Conservation (phyloP, 2,888 invertebrate genomes). For the Drosophila aldrichi region DNA sequence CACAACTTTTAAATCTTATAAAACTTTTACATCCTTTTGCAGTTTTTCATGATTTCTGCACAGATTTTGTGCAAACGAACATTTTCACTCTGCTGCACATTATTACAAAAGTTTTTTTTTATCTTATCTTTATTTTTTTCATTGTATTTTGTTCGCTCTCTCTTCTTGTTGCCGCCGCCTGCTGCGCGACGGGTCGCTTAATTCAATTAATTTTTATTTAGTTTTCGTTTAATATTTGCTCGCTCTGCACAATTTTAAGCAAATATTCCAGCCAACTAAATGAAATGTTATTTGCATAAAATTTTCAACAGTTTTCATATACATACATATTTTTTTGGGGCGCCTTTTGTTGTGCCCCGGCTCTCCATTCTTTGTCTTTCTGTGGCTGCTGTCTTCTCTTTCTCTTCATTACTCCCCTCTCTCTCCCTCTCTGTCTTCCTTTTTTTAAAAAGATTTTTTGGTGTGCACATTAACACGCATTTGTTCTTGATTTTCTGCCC, state of each 20-base stretch:
- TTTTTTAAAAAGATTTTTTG: slow-evolving; percentile 22
- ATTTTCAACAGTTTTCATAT: slow-evolving; percentile 50
- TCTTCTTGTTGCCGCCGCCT: slow-evolving; percentile 3
- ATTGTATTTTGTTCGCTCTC: slow-evolving; percentile 15
- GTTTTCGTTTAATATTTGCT: slow-evolving; percentile 76
- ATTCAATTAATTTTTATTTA: slow-evolving; percentile 80
- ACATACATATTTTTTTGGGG: slow-evolving; percentile 14
- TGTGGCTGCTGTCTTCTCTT: slow-evolving; percentile 13
- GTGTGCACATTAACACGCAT: slow-evolving; percentile 71
- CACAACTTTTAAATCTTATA: slow-evolving; percentile 60
- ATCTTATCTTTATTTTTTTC: slow-evolving; percentile 20
- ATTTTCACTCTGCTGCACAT: slow-evolving; percentile 62
- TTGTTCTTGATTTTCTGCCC: slow-evolving; percentile 51
- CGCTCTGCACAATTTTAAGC: slow-evolving; percentile 72
- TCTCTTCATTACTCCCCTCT: neutral
- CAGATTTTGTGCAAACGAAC: slow-evolving; percentile 63
- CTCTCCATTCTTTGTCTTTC: slow-evolving; percentile 6
- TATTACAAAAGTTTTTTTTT: slow-evolving; percentile 51
- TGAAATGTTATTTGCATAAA: slow-evolving; percentile 78
- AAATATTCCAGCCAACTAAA: slow-evolving; percentile 73
- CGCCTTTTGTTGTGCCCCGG: slow-evolving; percentile 41
- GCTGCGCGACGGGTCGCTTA: slow-evolving; percentile 59
- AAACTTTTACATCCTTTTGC: slow-evolving; percentile 61
- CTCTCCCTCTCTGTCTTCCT: no score
- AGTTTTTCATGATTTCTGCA: slow-evolving; percentile 52